Evolutionary conservation across 2,888 invertebrate genomes (phyloP), one percentile per base, ranked within the genome.

Genomic region (Cylindroiulus punctatus): DNA sequence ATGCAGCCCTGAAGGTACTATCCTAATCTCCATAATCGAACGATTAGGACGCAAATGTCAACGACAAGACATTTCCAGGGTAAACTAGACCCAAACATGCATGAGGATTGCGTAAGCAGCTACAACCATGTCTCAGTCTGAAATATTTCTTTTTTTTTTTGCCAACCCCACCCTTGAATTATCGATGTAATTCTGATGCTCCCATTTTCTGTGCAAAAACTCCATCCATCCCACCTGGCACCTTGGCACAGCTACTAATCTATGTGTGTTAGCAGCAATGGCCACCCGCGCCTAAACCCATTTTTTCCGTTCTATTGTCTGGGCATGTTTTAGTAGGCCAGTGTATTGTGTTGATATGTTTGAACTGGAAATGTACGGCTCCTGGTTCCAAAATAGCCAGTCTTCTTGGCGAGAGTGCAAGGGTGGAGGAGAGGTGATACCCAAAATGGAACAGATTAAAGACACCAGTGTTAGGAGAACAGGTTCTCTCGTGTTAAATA

Each of bases 161-260:
- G n/a, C 52, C 52, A n/a, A n/a, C 52, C 52, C 52, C 52, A 52
- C 52, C 52, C 52, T 52, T 52, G n/a, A 52, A 52, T 52, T 52
- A 52, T 52, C n/a, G 52, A 52, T 52, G 52, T n/a, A 52, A 52
- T 52, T 52, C 52, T 52, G 52, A 52, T 52, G 52, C n/a, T 52
- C 52, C n/a, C 52, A 52, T 52, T 52, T 52, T n/a, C n/a, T 52
- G 1, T n/a, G 52, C 52, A 44, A 44, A 44, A 14, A 8, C 8
- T 36, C 36, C 14, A 44, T 44, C 44, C 52, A 52, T 52, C 52
- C 52, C 52, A 52, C 52, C 52, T 52, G 52, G 52, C 52, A 52
- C 19, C 52, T 52, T 52, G 52, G 52, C 52, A 52, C 52, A 52
- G n/a, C 52, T 52, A 52, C 52, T 12, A 52, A 19, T n/a, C 52